Conservation (phyloP, 2,113 vertebrate species). For the Zosterops pallidus region DNA sequence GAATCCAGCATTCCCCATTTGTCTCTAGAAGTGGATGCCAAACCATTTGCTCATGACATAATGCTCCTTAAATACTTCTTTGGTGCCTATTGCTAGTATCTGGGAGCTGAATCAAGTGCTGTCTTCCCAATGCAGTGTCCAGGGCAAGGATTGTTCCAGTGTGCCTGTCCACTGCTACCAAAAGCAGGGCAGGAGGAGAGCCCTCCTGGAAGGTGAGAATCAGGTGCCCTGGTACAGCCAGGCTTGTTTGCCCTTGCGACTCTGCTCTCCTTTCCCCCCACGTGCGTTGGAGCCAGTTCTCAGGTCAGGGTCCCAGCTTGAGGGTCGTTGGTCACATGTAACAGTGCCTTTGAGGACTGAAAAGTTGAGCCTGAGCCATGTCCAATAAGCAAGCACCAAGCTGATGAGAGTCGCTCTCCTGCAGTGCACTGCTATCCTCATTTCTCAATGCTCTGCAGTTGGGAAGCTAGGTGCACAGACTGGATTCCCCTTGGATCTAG, state of each 20-base stretch:
- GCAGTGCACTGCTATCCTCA: constrained; percentile 41
- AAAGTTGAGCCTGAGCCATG: constrained; percentile 8
- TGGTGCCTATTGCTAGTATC: background rate
- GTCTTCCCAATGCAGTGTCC: background rate
- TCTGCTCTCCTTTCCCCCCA: background rate
- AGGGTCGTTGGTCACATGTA: background rate
- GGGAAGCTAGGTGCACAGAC: constrained; percentile 60
- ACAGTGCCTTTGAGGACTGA: constrained; percentile 29
- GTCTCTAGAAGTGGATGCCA: background rate
- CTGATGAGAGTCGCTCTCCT: constrained; percentile 42
- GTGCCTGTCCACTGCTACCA: background rate
- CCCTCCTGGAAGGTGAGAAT: background rate
- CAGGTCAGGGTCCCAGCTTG: background rate
- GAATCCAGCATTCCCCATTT: background rate
- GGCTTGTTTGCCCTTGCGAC: background rate
- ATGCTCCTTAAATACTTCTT: background rate
- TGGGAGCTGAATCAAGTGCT: background rate
- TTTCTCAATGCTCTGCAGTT: constrained; percentile 60
- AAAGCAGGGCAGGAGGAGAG: background rate
- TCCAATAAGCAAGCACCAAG: constrained; percentile 28
- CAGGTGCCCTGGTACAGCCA: background rate
- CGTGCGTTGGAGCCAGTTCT: background rate
- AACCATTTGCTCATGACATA: background rate
- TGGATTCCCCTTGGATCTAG: constrained; percentile 63
- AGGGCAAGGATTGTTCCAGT: background rate